phyloP scores from a whole-genome alignment of 2,888 invertebrate genomes.

The Galerucella nymphaeae region DNA sequence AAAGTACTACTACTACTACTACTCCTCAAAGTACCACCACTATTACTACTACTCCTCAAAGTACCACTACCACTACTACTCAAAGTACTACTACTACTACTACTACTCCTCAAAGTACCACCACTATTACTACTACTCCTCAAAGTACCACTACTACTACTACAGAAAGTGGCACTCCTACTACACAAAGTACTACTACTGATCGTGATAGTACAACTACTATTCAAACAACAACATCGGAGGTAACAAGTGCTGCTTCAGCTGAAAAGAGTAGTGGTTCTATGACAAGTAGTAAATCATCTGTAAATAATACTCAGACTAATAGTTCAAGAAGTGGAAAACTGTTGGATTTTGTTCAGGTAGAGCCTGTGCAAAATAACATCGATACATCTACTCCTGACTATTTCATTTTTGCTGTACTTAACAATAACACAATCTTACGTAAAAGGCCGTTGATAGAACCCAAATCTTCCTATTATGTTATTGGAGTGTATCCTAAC shows the following conservation, averaged over 20 bases:
- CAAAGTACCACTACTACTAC: not conserved
- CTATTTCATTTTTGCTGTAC: slow-evolving; percentile 80
- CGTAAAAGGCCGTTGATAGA: slow-evolving; percentile 77
- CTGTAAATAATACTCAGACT: slow-evolving; percentile 37
- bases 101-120: slow-evolving; percentile 38
- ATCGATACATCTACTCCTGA: slow-evolving; percentile 60
- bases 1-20: slow-evolving; percentile 58
- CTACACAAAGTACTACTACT: slow-evolving; percentile 45
- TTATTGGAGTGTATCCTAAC: slow-evolving; percentile 82
- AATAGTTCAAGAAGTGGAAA: slow-evolving; percentile 53
- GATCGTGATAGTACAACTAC: slow-evolving; percentile 24
- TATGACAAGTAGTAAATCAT: slow-evolving; percentile 30
- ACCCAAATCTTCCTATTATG: slow-evolving; percentile 77
- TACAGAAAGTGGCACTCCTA: slow-evolving; percentile 57
- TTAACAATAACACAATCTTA: slow-evolving; percentile 83
- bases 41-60: slow-evolving; percentile 24
- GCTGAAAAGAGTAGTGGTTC: slow-evolving; percentile 27
- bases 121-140: slow-evolving; percentile 37
- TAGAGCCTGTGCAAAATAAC: slow-evolving; percentile 49
- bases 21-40: slow-evolving; percentile 44
- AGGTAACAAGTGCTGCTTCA: slow-evolving; percentile 10
- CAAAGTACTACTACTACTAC: slow-evolving; percentile 47
- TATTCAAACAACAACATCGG: slow-evolving; percentile 28
- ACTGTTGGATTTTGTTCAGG: slow-evolving; percentile 51
- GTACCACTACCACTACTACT: slow-evolving; percentile 32